A percentile compares a stretch with the other conserved stretches of the same genome.
Conservation (phyloP, 2,888 invertebrate species). For the Ethmia dodecea region DNA sequence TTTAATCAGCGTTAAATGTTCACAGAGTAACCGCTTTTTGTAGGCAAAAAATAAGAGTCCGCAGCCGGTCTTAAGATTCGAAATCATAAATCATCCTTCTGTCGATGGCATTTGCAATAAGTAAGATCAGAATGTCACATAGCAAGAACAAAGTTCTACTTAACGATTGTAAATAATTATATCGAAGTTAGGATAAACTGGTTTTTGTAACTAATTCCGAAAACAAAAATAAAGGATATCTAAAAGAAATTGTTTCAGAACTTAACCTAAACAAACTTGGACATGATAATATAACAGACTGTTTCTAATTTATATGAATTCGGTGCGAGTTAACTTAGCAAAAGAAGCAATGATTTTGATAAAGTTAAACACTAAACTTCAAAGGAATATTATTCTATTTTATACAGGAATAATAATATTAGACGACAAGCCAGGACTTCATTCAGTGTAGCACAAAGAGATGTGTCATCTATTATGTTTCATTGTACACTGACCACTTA, state of each 20-base stretch:
- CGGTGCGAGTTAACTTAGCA: no score
- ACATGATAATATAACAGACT: no score
- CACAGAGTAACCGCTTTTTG: conserved; percentile 50
- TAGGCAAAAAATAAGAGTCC: conserved; percentile 48
- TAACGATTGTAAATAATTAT: no score
- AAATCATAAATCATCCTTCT: conserved; percentile 59
- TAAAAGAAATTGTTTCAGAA: no score
- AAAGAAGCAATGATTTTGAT: conserved; percentile 42
- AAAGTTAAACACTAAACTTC: conserved; percentile 37
- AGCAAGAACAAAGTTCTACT: no score
- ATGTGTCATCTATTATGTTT: conserved; percentile 63
- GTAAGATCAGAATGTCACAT: conserved; percentile 27
- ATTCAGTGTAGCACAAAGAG: conserved; percentile 51
- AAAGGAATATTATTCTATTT: conserved; percentile 35
- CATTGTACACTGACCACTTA: conserved; percentile 65
- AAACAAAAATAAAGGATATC: no score
- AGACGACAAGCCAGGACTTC: conserved; percentile 39
- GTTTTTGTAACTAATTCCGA: no score
- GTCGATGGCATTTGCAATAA: conserved; percentile 52
- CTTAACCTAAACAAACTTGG: no score
- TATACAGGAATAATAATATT: conserved; percentile 37
- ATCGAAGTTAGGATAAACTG: no score
- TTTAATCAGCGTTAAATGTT: conserved; percentile 77
- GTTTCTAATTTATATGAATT: no score
- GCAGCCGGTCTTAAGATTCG: conserved; percentile 43